Evolutionary conservation across 1,140 invertebrate species (phyloP), one percentile per base, ranked within the genome.

Genomic region (Aphaenogaster rudis): DNA sequence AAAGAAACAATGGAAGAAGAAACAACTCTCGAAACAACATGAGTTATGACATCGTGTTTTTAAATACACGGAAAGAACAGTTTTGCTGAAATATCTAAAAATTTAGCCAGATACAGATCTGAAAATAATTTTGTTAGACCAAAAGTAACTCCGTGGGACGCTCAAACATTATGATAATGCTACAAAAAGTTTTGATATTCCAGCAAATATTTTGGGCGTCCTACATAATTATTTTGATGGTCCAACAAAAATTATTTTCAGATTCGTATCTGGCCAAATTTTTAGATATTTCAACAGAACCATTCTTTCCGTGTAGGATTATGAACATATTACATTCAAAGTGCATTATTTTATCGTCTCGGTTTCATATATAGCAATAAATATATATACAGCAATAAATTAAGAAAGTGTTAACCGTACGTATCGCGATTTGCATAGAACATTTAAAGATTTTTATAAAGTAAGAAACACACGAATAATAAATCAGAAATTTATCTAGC

Each of bases 271-370:
- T 21, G 21, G 21, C 21, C 21, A 21, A 21, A 21, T 21, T 21
- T 21, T 21, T 21, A 21, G 21, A 21, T 21, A 21, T 21, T 21
- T 21, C 21, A 21, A 21, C 21, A 21, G 21, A 21, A 21, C 21
- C 21, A 21, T 21, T 21, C 21, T 21, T 21, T 21, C 21, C 21
- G 21, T 21, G 21, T 21, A 33, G 3, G n/a, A 6, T 7, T n/a
- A 13, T 2, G 8, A 76, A 76, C n/a, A 54, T 15, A 21, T 76
- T 59, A 39, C n/a, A 61, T 61, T 45, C 4, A 42, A 42, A 1
- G 15, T 42, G 6, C 54, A 28, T 59, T 57, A 77, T 45, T 59
- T 77, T 9, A 77, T 77, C n/a, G 11, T 21, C 72, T 8, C 28
- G 15, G 33, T 9, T 3, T 42, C 13, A 5, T 33, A 21, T 5